phyloP scores from a whole-genome alignment of 2,113 vertebrate species.

The Mustela lutreola region DNA sequence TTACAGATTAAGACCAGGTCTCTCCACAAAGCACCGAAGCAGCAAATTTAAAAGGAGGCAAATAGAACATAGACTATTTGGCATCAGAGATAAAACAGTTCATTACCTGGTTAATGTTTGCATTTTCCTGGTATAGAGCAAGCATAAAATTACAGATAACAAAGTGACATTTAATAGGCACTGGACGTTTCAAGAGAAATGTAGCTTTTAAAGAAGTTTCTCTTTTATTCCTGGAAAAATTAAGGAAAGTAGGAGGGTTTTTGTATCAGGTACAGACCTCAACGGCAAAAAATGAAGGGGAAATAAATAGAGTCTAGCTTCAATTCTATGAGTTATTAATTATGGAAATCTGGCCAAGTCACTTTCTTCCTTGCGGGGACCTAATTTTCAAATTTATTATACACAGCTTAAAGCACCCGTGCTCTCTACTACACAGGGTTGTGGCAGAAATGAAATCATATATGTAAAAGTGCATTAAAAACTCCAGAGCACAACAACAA shows the following conservation, averaged over 20 bases:
- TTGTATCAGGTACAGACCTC: conserved; percentile 7
- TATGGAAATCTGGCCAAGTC: neutral
- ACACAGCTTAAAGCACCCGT: neutral
- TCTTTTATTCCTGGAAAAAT: neutral
- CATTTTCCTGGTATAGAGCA: conserved; percentile 78
- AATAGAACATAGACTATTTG: conserved; percentile 76
- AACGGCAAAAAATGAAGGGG: neutral
- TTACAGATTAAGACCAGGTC: conserved; percentile 69
- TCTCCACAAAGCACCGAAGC: conserved; percentile 77
- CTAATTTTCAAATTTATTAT: conserved; percentile 44
- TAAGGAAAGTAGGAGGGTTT: rapidly evolving
- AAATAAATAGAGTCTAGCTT: neutral
- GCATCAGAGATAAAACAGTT: conserved; percentile 80
- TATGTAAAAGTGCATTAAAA: neutral
- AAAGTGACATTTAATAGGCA: conserved; percentile 69
- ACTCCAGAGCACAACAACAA: neutral
- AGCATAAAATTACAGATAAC: conserved; percentile 79
- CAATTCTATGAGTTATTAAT: conserved; percentile 2
- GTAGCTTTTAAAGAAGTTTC: conserved; percentile 51
- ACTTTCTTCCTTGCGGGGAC: neutral
- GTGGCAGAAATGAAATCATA: neutral
- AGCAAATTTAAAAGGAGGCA: conserved; percentile 82
- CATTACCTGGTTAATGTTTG: conserved; percentile 81
- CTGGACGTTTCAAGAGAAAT: conserved; percentile 60
- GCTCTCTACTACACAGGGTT: neutral